Evolutionary conservation across 2,888 invertebrate species (phyloP).

Genomic region (Melanchra persicariae): DNA sequence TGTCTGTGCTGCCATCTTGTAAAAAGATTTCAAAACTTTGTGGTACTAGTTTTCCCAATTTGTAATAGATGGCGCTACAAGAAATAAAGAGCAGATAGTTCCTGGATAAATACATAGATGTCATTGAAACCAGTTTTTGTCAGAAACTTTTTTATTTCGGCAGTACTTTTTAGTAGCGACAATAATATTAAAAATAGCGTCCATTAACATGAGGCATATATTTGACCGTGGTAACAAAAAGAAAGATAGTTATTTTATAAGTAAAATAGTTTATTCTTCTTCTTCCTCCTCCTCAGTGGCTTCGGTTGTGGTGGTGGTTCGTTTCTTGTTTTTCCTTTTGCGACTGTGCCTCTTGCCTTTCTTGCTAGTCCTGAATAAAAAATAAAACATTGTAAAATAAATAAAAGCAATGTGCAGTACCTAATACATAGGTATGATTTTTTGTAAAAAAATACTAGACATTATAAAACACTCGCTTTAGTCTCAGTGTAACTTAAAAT

Average conservation of each 20-base stretch:
- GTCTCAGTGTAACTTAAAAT: too few species aligned
- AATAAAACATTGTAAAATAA: not conserved
- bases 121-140: constrained; percentile 37
- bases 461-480: too few species aligned
- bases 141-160: constrained; percentile 17
- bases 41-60: not conserved
- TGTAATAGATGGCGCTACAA: constrained; percentile 6
- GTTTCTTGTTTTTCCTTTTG: constrained; percentile 72
- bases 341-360: constrained; percentile 79
- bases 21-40: not conserved
- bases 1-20: constrained; percentile 4
- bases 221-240: constrained; percentile 13
- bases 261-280: constrained; percentile 66
- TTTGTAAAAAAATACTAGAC: too few species aligned
- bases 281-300: constrained; percentile 73
- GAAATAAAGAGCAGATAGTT: not conserved
- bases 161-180: constrained; percentile 5
- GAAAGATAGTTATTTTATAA: constrained; percentile 12
- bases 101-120: constrained; percentile 37
- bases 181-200: constrained; percentile 12
- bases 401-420: not conserved
- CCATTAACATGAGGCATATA: constrained; percentile 22
- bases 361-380: constrained; percentile 66
- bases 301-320: constrained; percentile 73
- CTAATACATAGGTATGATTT: too few species aligned